phyloP scores from a whole-genome alignment of 1,140 invertebrate species.

The Philotrypesis tridentata region DNA sequence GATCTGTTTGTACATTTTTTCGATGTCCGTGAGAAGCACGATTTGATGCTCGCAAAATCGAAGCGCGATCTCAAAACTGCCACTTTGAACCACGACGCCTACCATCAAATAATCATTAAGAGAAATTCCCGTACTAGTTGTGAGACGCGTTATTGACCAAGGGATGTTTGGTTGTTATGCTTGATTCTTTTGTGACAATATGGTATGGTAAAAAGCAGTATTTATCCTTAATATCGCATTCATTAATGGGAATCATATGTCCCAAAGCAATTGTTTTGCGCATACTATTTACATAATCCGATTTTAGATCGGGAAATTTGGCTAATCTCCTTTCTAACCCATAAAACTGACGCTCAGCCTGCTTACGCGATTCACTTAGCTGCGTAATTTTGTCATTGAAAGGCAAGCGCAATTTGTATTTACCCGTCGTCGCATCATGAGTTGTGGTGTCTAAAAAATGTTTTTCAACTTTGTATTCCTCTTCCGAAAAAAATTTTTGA shows the following conservation, averaged over 20 bases:
- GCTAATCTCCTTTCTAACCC: neutral
- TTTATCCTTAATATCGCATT: neutral
- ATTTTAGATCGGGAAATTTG: no score
- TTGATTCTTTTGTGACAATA: slow-evolving; percentile 28
- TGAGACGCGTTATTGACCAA: slow-evolving; percentile 65
- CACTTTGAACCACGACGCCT: slow-evolving; percentile 58
- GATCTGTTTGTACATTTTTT: slow-evolving; percentile 39
- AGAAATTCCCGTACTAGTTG: slow-evolving; percentile 61
- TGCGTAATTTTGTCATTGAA: slow-evolving; percentile 11
- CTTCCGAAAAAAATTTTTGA: slow-evolving; percentile 2
- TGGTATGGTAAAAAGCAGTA: slow-evolving; percentile 50
- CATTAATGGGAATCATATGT: slow-evolving; percentile 48
- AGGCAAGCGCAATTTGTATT: neutral
- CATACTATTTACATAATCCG: neutral
- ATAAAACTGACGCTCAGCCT: slow-evolving; percentile 38
- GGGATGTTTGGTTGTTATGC: slow-evolving; percentile 40
- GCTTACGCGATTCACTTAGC: slow-evolving; percentile 11
- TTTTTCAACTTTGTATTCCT: slow-evolving; percentile 1
- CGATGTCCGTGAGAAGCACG: neutral
- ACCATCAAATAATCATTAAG: slow-evolving; percentile 66
- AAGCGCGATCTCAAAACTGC: neutral
- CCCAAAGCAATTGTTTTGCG: slow-evolving; percentile 47
- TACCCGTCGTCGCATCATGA: neutral
- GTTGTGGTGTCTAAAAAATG: neutral
- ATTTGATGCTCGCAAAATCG: neutral